A percentile compares a stretch with the other conserved stretches of the same genome.
Conservation (phyloP, 2,888 invertebrate species). For the Polyommatus iphigenia region DNA sequence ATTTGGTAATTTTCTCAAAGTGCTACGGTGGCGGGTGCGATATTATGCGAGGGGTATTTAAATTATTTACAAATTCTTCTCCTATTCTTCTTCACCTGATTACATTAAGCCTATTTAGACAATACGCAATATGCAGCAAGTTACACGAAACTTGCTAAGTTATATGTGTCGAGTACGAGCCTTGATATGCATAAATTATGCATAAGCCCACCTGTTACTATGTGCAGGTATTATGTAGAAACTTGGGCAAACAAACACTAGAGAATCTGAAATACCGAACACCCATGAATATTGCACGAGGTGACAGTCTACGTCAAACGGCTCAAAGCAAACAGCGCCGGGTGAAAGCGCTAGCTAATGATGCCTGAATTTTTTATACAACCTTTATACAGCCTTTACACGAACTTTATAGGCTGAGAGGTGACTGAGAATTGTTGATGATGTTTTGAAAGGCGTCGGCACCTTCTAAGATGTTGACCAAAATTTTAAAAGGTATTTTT, state of each 20-base stretch:
- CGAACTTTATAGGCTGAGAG: constrained; percentile 19
- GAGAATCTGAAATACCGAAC: constrained; percentile 9
- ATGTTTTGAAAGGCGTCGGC: constrained; percentile 31
- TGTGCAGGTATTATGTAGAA: constrained; percentile 4
- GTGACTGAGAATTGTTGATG: constrained; percentile 27
- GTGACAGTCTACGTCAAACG: background rate
- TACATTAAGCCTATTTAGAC: too few species aligned
- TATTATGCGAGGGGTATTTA: too few species aligned
- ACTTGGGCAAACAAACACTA: constrained; percentile 28
- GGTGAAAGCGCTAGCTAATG: constrained; percentile 56
- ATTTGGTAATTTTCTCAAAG: too few species aligned
- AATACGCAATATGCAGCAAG: too few species aligned
- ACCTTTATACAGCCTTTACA: constrained; percentile 35
- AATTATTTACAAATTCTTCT: too few species aligned
- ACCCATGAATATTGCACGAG: background rate
- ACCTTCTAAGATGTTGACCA: background rate
- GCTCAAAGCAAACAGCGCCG: constrained; percentile 40
- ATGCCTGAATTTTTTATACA: constrained; percentile 62
- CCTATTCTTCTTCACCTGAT: too few species aligned
- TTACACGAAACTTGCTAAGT: background rate
- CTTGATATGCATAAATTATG: background rate
- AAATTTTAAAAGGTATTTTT: background rate
- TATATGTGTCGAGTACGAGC: background rate
- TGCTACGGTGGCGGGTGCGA: too few species aligned
- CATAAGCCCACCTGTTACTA: constrained; percentile 1